phyloP scores from a whole-genome alignment of 2,888 invertebrate species.

The Trachelus iudaicus region DNA sequence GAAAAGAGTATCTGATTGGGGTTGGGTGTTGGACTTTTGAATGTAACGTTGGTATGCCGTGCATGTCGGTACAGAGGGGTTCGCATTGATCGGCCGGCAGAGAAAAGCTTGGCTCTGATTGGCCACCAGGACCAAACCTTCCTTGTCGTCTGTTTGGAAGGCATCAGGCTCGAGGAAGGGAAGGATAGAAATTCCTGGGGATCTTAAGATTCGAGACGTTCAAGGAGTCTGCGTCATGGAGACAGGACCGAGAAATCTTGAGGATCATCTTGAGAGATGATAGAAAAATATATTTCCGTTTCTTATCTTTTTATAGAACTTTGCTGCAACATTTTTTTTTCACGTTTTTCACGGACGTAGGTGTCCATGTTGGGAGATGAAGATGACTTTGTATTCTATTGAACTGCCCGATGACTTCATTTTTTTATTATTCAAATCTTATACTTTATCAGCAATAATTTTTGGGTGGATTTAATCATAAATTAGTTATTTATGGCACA shows the following conservation, averaged over 20 bases:
- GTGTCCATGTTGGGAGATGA: not conserved
- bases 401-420: not conserved
- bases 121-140: conserved; percentile 38
- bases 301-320: conserved; percentile 22
- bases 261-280: not conserved
- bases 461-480: not conserved
- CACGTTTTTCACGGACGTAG: not conserved
- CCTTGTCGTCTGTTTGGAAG: conserved; percentile 32
- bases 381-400: not conserved
- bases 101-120: conserved; percentile 55
- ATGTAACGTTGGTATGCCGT: conserved; percentile 39
- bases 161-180: not conserved
- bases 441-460: not conserved
- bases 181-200: not conserved
- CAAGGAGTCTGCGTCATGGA: not conserved
- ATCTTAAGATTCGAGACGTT: not conserved
- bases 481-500: not conserved
- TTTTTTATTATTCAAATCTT: not conserved
- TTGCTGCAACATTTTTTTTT: not conserved
- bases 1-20: not conserved
- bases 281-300: conserved; percentile 34
- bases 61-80: conserved; percentile 59
- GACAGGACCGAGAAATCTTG: not conserved
- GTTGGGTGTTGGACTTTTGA: not conserved
- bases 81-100: conserved; percentile 61